Evolutionary conservation across 2,888 invertebrate species (phyloP), one percentile per base, ranked within the genome.

Genomic region (Eristalis pertinax): DNA sequence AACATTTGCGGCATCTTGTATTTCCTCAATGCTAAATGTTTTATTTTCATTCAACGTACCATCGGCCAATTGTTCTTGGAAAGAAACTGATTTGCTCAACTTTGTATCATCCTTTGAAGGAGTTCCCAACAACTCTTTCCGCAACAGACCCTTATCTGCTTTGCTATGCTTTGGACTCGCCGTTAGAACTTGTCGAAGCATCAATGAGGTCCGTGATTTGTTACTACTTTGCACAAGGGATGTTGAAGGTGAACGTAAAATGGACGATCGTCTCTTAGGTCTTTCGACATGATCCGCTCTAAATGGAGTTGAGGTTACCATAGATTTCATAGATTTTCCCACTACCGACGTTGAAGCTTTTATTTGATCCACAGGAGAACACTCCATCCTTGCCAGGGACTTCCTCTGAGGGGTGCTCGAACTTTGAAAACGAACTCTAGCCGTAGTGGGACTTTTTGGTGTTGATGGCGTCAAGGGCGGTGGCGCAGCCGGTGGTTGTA

Each of bases 261-360:
- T 22, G 8, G 75, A 67, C 7, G 67, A 79, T 22, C 74, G 68
- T 22, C 50, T 56, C 3, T 24, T 67, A 35, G 32, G n/a, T 11
- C 4, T n/a, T 70, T 1, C 38, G 3, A n/a, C 13, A 24, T 2
- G 58, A 24, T 38, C 65, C 50, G 41, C 65, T 35, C 78, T 73
- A 29, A 82, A 78, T 32, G 84, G 81, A 38, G 81, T 84, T 2
- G 88, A 84, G 65, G 88, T 84, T 2, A 82, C 15, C 58, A 86
- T 72, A 4, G 75, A 38, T n/a, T 72, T 82, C 0, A n/a, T 19
- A 2, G 24, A 4, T 38, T 72, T 80, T 10, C 76, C 84, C 7
- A 32, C 2, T 0, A 67, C 64, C 2, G 85, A 85, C 2, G 43
- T 43, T 2, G 79, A 67, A 13, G 32, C 29, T 29, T 60, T 72